Evolutionary conservation across 2,888 invertebrate species (phyloP), one percentile per base, ranked within the genome.

Genomic region (Chymomyza fuscimana): DNA sequence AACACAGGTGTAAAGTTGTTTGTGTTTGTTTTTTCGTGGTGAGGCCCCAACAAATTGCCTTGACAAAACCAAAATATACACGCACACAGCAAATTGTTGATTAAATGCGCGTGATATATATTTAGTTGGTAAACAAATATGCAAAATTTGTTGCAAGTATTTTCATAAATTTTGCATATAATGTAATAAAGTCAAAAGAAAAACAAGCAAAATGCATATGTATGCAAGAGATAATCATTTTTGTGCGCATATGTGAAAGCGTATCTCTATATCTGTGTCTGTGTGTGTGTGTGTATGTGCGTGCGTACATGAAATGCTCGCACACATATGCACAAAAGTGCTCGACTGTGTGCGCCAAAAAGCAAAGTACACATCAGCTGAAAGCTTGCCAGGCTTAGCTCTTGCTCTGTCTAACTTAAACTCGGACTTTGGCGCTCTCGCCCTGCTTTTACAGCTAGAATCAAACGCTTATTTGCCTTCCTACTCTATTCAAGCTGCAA

Each of bases 291-390:
- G 32, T 5, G 32, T 32, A 7, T 32, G 32, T 32, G 32, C 32
- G 32, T 32, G 32, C 32, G 32, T 32, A 32, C 32, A 32, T 9
- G 0, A 0, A 32, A 32, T 32, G 32, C 32, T 1, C 32, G 6
- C 32, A 32, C 9, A 32, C 32, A 22, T 54, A 54, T 54, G 19
- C 10, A 19, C n/a, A 5, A 15, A 7, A 12, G 6, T 22, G 22
- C n/a, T 5, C 19, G 2, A 1, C 5, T 54, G 16, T 54, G 54
- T 54, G 22, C 19, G 40, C 19, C 16, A 16, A 22, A 22, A 54
- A 54, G 54, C 54, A 54, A 54, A 54, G 54, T 54, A 54, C 54
- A 54, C 54, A 54, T 54, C 54, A 54, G 54, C 22, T 22, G 54
- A 54, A 54, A 16, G 54, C 54, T 54, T 22, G 15, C 5, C 15